Base-by-base conservation (phyloP, 1,140 invertebrate genomes). In the Diabrotica virgifera region DNA sequence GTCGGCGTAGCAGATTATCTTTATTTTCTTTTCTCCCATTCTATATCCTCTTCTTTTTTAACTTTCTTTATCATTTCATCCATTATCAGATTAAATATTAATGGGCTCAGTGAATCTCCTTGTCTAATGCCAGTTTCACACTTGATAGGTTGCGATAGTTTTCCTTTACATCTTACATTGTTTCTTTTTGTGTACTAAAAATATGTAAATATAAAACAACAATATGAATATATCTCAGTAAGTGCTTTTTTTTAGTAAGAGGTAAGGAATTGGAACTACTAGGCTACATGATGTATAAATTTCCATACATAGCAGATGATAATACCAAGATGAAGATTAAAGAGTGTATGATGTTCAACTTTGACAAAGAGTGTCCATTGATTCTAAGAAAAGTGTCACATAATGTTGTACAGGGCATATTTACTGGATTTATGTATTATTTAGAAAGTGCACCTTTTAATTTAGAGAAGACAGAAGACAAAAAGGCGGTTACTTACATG, bases 271-370 rank as follows among this genome's bases (percentile, higher is more conserved):
- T 70, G 52, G 55, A 38, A 54, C 51, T 62, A 36, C 54, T 76
- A 40, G 74, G 74, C 8, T 24, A 65, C 9, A 69, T 73, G 56
- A 52, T 56, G 6, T 69, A 74, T 59, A 67, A 68, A 53, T 72
- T 66, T 62, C 65, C 61, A 11, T 67, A 64, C 59, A 50, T 71
- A 14, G 50, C 71, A 12, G 12, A 36, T 24, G 24, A 24, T 24
- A 2, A 1, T 24, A 65, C 72, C 11, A 51, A 46, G 36, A 55
- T 62, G 52, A 52, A 55, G 35, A 56, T 74, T 12, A 65, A 52
- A 59, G 57, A 61, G 53, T 24, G 57, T 9, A 62, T 74, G 51
- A 11, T 68, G 36, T 58, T 6, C 10, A 54, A 66, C 11, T 60
- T 76, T 36, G 64, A 73, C 59, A 62, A 52, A 14, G 57, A 60